A percentile compares a stretch with the other conserved stretches of the same genome.
phyloP scores from a whole-genome alignment of 2,797 vertebrate genomes.

The Salmo trutta region DNA sequence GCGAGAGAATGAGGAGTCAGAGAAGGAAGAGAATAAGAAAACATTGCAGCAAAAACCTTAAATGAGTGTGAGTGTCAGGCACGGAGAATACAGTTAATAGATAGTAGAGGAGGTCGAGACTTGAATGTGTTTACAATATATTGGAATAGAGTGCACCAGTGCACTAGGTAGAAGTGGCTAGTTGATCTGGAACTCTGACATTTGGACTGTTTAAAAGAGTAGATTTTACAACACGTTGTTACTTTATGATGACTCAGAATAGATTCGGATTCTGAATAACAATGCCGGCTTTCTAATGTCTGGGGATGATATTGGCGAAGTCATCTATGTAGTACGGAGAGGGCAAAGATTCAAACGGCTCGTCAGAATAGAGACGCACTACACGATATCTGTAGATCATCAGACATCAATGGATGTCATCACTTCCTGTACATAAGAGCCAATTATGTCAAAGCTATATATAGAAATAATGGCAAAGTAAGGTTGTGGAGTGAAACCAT shows the following conservation, averaged over 20 bases:
- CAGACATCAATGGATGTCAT: neutral
- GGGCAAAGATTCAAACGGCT: neutral
- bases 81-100: neutral
- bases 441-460: neutral
- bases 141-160: neutral
- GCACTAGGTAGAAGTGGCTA: neutral
- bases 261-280: neutral
- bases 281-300: neutral
- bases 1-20: neutral
- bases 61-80: neutral
- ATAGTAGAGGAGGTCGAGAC: neutral
- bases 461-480: neutral
- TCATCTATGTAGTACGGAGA: neutral
- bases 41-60: neutral
- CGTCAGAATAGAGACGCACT: neutral
- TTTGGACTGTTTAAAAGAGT: neutral
- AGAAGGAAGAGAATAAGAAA: neutral
- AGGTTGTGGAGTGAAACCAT: neutral
- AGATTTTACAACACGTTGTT: neutral
- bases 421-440: neutral
- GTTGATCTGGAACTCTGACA: neutral
- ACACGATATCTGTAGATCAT: neutral
- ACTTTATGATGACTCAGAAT: neutral
- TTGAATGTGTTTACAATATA: neutral
- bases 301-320: neutral